Evolutionary conservation across 53 echinoderm and acorn worm genomes (phyloP), one percentile per base, ranked within the genome.

Genomic region (Actinopyga echinites): DNA sequence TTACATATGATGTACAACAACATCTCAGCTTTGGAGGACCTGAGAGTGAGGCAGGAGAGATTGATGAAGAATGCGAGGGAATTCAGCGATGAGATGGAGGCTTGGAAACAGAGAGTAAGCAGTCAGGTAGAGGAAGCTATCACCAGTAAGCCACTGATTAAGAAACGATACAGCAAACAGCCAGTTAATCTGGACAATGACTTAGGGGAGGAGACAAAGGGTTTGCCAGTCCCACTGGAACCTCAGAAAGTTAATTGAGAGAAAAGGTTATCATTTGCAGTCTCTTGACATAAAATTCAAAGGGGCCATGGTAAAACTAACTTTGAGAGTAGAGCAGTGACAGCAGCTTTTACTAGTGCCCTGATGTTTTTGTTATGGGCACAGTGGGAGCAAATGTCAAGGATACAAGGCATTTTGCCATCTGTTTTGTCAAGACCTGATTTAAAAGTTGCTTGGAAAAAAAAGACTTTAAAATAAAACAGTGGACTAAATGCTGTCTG

Each of bases 1-100:
- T 86, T 96, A 13, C 83, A 86, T 28, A 87, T 94, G 86, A 96
- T 96, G 97, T 96, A 96, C 49, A 90, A 90, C 58, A 96, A 96
- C 80, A 82, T 96, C 17, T 79, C 97, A 0, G 87, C 94, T 12
- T 85, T 96, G 74, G 97, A 96, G 63, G 97, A 96, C 65, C 85
- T 96, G 1, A 92, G 97, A 2, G 63, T 75, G 29, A 73, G 94
- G 4, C 97, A 96, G 92, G 94, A 96, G 59, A 71, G 79, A 21
- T 89, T 96, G 84, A 90, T 91, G 90, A 88, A 94, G 75, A 90
- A 86, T 31, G 97, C 93, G 33, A 57, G 78, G 34, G 86, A 90
- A 74, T 83, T 96, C 30, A 94, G 94, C 53, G 67, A 64, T 5
- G 97, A 96, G 87, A 94, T 96, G 77, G 84, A 82, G 10, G 83